Percentiles rank a stretch among this genome's conserved stretches.
These are phyloP conservation scores for Drosophila murphyi DNA, from an alignment of 1,140 invertebrate genomes.

Conservation along the genomic window DNA sequence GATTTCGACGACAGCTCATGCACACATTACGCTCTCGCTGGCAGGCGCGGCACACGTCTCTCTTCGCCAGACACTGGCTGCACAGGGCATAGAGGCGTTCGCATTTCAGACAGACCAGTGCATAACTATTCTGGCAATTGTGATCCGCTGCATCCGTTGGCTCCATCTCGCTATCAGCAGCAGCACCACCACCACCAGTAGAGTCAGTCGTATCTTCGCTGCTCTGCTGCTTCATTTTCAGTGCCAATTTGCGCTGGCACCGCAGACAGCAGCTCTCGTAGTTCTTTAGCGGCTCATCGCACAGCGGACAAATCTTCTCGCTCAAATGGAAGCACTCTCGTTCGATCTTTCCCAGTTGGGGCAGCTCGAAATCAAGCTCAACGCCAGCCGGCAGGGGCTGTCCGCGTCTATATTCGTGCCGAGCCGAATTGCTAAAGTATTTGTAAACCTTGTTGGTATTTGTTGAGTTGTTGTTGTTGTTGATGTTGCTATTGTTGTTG, in stretches of 20 bases:
- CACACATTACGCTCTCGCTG: conserved; percentile 77
- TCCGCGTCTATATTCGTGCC: conserved; percentile 69
- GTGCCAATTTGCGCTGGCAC: conserved; percentile 70
- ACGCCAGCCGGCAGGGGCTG: conserved; percentile 60
- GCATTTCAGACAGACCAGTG: conserved; percentile 74
- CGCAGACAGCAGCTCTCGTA: conserved; percentile 77
- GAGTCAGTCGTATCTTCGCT: conserved; percentile 14
- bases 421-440: conserved; percentile 80
- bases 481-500: conserved; percentile 22
- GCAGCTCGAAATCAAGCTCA: conserved; percentile 71
- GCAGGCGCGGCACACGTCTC: conserved; percentile 68
- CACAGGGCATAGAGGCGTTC: conserved; percentile 75
- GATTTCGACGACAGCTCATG: conserved; percentile 71
- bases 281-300: conserved; percentile 72
- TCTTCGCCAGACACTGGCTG: conserved; percentile 67
- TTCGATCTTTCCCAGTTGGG: conserved; percentile 66
- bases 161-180: conserved; percentile 3
- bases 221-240: conserved; percentile 58
- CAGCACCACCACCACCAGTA: neutral
- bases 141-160: conserved; percentile 30
- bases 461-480: conserved; percentile 16
- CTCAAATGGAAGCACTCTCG: conserved; percentile 80
- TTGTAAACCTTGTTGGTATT: conserved; percentile 76
- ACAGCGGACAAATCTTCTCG: conserved; percentile 81
- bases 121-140: conserved; percentile 62